Percentiles rank a stretch among this genome's conserved stretches.
These are phyloP conservation scores for Mormyrus lacerda DNA, from an alignment of 2,113 vertebrate genomes.

Conservation along the genomic window DNA sequence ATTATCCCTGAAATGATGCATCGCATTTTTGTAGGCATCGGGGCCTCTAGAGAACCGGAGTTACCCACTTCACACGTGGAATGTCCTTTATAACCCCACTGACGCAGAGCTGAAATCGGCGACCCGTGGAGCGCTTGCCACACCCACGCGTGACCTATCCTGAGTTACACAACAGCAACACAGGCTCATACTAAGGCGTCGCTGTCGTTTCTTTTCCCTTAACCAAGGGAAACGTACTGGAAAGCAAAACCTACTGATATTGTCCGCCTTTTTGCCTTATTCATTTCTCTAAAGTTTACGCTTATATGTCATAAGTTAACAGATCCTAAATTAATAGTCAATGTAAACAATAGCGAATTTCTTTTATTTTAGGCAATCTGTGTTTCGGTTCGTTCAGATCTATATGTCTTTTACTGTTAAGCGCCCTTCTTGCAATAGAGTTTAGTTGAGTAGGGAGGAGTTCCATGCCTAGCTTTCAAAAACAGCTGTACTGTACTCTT, in stretches of 20 bases:
- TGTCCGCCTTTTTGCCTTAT: not conserved
- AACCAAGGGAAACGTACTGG: not conserved
- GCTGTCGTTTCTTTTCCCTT: not conserved
- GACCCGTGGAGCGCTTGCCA: not conserved
- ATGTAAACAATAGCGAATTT: not conserved
- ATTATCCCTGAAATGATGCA: not conserved
- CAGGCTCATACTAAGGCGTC: not conserved
- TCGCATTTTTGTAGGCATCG: not conserved
- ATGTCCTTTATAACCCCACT: not conserved
- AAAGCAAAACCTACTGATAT: not conserved
- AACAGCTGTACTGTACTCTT: conserved; percentile 23
- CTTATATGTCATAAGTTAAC: not conserved
- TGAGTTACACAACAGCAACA: not conserved
- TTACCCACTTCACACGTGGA: not conserved
- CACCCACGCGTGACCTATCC: not conserved
- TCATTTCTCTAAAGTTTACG: not conserved
- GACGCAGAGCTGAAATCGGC: not conserved
- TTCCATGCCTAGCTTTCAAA: not conserved
- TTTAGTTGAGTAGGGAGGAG: conserved; percentile 19
- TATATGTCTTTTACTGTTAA: not conserved
- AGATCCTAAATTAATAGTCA: not conserved
- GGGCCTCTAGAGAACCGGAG: not conserved
- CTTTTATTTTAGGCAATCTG: not conserved
- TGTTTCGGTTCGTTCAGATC: not conserved
- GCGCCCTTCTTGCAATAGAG: not conserved